Base-by-base conservation (phyloP, 2,888 invertebrate species). In the Tenodera sinensis region DNA sequence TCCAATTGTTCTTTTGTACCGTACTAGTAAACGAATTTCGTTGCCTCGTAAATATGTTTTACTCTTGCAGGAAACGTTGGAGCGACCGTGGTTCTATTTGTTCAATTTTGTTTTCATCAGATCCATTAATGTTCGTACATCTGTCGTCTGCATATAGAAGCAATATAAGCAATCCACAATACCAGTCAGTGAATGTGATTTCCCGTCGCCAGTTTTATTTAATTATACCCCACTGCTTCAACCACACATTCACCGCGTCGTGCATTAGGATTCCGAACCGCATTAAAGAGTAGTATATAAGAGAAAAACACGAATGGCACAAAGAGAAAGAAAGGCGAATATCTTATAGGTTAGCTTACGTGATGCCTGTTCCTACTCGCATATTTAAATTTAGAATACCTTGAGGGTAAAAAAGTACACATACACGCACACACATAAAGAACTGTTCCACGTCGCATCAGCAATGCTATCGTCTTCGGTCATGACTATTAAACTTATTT, bases 401-500 rank as follows among this genome's bases (percentile, higher is more conserved):
- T 87, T 42, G 25, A 87, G 87, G 54, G 54, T 25, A 15, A 15
- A 71, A 71, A 83, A 34, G 34, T 87, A 87, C 81, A 87, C 81
- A 71, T 25, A 87, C 71, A 25, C 83, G 28, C 87, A 87, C 82
- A 87, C 82, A 82, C 34, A 87, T 20, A 84, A 87, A 87, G 42
- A 87, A 87, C 27, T 87, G 82, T 83, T 87, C 87, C 83, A 87
- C 82, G 71, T 86, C 27, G 86, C 86, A 86, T 86, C 87, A 87
- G 87, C n/a, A 83, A 83, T 87, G 54, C 54, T 71, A 87, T 88
- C 88, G 86, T 83, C 89, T 89, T 82, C 88, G 88, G 88, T 88
- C 89, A 88, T 89, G 89, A 89, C 89, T 89, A 88, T 89, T 89
- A 89, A 89, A 89, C 89, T 89, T 89, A 89, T 88, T 88, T 86